Evolutionary conservation across 2,888 invertebrate species (phyloP), one percentile per base, ranked within the genome.

Genomic region (Pyrrhosoma nymphula): DNA sequence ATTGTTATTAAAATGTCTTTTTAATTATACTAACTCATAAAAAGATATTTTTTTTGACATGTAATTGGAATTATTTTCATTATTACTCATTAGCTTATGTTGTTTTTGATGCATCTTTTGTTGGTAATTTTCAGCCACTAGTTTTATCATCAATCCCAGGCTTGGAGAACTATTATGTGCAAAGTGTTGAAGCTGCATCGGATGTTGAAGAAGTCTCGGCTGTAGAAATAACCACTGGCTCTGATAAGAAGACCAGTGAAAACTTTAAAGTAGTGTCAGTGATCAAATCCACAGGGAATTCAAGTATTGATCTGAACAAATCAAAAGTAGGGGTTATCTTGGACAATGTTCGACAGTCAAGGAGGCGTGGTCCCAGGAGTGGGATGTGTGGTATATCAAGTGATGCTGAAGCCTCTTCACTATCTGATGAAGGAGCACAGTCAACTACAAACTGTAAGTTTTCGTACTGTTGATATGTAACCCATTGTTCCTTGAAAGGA

Each of bases 151-250:
- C 93, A 2, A 93, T 93, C 39, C 93, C 93, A 0, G 93, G 93
- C n/a, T 93, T 93, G 69, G 93, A 93, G 69, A 93, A 93, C 69
- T 93, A 93, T 93, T 93, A 93, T 75, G 93, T 93, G 47, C 93
- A 93, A 35, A 93, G 47, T 93, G 93, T 93, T 20, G 93, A 93
- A 69, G 82, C 35, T 35, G 55, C 69, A 75, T 69, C 93, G 14
- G 93, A 93, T 93, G 69, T 39, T 93, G 93, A 93, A 26, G 93
- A 93, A 69, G 69, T 69, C 35, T 14, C 93, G 4, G 16, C 93
- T n/a, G 93, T 93, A 18, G 69, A 63, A 47, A 69, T 93, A 47
- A 4, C 69, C 35, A 16, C 63, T 20, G 47, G 16, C 69, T 47
- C 69, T 8, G 93, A 93, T n/a, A 93, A 93, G 75, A 93, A 93